These are phyloP conservation scores for Drosophila buzzatii DNA, from an alignment of 2,888 invertebrate species.

Conservation along the genomic window DNA sequence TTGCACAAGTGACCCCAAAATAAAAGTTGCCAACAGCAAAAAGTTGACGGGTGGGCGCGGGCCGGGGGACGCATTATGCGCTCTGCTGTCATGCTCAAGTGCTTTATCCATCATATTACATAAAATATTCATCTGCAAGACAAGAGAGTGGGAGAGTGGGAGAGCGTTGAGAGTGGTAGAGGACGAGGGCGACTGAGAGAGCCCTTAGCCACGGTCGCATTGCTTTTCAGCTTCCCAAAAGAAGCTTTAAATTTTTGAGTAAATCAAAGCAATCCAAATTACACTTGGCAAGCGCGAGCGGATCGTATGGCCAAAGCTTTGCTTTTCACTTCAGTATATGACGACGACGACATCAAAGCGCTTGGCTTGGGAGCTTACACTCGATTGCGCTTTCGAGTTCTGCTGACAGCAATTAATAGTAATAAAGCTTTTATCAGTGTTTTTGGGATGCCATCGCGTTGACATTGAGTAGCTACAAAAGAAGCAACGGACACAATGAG, in stretches of 20 bases:
- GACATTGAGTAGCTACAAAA: slow-evolving; percentile 43
- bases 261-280: slow-evolving; percentile 17
- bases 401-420: slow-evolving; percentile 54
- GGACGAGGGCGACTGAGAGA: background rate
- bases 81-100: slow-evolving; percentile 43
- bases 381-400: slow-evolving; percentile 33
- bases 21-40: slow-evolving; percentile 41
- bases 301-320: slow-evolving; percentile 39
- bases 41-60: slow-evolving; percentile 4
- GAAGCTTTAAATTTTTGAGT: slow-evolving; percentile 18
- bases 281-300: slow-evolving; percentile 2
- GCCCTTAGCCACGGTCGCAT: background rate
- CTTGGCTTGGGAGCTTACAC: slow-evolving; percentile 23
- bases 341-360: slow-evolving; percentile 41
- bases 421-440: slow-evolving; percentile 62
- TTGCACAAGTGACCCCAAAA: slow-evolving; percentile 61
- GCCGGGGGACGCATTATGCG: background rate
- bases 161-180: background rate
- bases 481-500: background rate
- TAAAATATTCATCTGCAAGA: slow-evolving; percentile 26
- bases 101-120: slow-evolving; percentile 41
- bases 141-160: background rate
- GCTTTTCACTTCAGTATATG: slow-evolving; percentile 36
- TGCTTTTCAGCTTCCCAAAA: slow-evolving; percentile 5
- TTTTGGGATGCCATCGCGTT: slow-evolving; percentile 34